Percentiles rank a stretch among this genome's conserved stretches.
Evolutionary conservation across 2,888 invertebrate genomes (phyloP).

Genomic region (Sisyra nigra): DNA sequence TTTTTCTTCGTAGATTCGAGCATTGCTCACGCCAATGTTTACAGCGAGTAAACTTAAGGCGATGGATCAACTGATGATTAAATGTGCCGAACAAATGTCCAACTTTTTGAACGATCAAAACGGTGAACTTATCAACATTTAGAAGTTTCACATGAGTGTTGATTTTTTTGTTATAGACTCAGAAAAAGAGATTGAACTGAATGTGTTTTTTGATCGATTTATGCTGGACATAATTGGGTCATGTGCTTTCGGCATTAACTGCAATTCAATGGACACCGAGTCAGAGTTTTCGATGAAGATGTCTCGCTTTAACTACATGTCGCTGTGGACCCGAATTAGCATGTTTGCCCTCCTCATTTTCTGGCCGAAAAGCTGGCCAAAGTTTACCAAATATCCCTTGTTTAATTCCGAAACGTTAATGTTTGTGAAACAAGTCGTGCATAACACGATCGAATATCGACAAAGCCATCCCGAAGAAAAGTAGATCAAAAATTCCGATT

Average conservation of each 20-base stretch:
- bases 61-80: conserved; percentile 22
- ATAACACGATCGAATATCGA: conserved; percentile 15
- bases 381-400: conserved; percentile 7
- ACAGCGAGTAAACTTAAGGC: conserved; percentile 28
- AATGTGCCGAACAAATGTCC: conserved; percentile 18
- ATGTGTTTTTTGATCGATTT: conserved; percentile 26
- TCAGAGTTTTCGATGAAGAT: conserved; percentile 20
- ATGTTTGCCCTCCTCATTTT: neutral
- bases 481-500: conserved; percentile 7
- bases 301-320: neutral
- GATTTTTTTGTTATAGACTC: conserved; percentile 9
- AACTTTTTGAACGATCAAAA: conserved; percentile 14
- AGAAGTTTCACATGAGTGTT: neutral
- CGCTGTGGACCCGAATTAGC: neutral
- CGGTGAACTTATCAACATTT: conserved; percentile 3
- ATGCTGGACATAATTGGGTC: conserved; percentile 33
- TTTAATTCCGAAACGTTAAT: neutral
- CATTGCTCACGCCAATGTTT: conserved; percentile 26
- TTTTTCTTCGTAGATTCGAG: conserved; percentile 13
- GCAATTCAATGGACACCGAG: conserved; percentile 25
- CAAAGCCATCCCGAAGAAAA: conserved; percentile 8
- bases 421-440: neutral
- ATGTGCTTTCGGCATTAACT: conserved; percentile 31
- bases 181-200: conserved; percentile 23
- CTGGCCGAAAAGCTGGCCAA: conserved; percentile 3